A percentile compares a stretch with the other conserved stretches of the same genome.
Conservation (phyloP, 2,888 invertebrate genomes). For the Frankliniella fusca region DNA sequence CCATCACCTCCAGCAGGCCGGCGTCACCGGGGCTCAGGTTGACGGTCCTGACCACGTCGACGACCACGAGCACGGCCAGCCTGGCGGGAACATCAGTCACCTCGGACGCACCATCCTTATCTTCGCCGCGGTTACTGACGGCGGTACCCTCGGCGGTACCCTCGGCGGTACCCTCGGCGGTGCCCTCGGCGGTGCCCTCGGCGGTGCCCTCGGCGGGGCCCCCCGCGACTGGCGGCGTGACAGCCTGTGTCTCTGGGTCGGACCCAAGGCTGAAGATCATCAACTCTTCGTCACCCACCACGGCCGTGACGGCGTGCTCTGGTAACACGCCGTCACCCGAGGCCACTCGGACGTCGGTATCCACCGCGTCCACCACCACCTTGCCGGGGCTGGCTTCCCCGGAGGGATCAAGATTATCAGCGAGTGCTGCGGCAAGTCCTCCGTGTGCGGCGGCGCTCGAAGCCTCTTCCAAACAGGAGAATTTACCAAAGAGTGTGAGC, state of each 20-base stretch:
- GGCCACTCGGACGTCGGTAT: slow-evolving; percentile 34
- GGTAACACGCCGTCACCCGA: slow-evolving; percentile 39
- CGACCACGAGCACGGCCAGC: slow-evolving; percentile 38
- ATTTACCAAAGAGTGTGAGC: slow-evolving; percentile 24
- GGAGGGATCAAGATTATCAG: slow-evolving; percentile 37
- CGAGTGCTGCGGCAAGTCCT: slow-evolving; percentile 24
- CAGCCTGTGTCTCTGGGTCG: slow-evolving; percentile 38
- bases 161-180: too few species aligned
- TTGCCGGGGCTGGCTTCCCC: slow-evolving; percentile 34
- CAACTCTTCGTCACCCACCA: slow-evolving; percentile 36
- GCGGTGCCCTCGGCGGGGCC: slow-evolving; percentile 30
- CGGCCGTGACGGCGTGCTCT: slow-evolving; percentile 39
- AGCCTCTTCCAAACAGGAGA: slow-evolving; percentile 24
- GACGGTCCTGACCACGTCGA: slow-evolving; percentile 36
- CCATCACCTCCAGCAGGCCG: slow-evolving; percentile 21
- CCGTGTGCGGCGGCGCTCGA: slow-evolving; percentile 7
- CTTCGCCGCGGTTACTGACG: slow-evolving; percentile 40
- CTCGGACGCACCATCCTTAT: slow-evolving; percentile 36
- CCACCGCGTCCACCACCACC: slow-evolving; percentile 33
- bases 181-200: slow-evolving; percentile 35
- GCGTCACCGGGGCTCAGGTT: slow-evolving; percentile 22
- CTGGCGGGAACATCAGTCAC: slow-evolving; percentile 39
- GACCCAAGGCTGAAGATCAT: background rate
- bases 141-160: background rate
- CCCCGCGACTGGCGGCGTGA: slow-evolving; percentile 37